Evolutionary conservation across 2,888 invertebrate species (phyloP).

Genomic region (Amiota mariae): DNA sequence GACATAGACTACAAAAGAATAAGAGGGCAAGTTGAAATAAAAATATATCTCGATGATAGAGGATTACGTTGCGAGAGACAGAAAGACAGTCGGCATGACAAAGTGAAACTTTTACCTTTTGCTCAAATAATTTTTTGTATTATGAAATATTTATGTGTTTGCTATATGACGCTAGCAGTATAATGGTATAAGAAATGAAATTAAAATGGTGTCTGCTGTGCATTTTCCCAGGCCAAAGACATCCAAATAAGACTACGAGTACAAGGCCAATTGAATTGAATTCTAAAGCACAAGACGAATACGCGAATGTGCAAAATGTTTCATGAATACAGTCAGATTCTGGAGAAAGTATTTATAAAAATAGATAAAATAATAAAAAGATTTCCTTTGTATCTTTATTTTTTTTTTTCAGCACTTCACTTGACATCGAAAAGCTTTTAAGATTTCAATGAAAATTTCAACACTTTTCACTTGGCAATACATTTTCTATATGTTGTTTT

Average conservation of each 20-base stretch:
- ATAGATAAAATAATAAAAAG: too few relatives aligned
- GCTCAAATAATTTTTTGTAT: not conserved
- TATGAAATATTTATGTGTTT: not conserved
- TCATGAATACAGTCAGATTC: too few relatives aligned
- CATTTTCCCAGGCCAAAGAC: slow-evolving; percentile 14
- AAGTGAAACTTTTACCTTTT: not conserved
- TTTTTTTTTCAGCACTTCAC: too few relatives aligned
- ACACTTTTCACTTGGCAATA: too few relatives aligned
- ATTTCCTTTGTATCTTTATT: too few relatives aligned
- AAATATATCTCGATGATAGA: not conserved
- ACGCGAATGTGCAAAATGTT: too few relatives aligned
- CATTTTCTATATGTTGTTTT: too few relatives aligned
- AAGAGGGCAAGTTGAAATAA: not conserved
- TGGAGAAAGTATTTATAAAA: too few relatives aligned
- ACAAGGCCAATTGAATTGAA: not conserved
- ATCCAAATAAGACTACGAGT: not conserved
- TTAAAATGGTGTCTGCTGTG: not conserved
- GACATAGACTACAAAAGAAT: slow-evolving; percentile 1
- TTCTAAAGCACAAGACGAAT: not conserved
- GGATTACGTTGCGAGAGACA: not conserved
- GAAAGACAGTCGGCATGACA: not conserved
- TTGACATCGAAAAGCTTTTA: too few relatives aligned
- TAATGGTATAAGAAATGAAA: not conserved
- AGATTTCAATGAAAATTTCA: too few relatives aligned
- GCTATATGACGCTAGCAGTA: not conserved